Evolutionary conservation across 2,113 vertebrate genomes (phyloP), one percentile per base, ranked within the genome.

Genomic region (Tamias sibiricus): DNA sequence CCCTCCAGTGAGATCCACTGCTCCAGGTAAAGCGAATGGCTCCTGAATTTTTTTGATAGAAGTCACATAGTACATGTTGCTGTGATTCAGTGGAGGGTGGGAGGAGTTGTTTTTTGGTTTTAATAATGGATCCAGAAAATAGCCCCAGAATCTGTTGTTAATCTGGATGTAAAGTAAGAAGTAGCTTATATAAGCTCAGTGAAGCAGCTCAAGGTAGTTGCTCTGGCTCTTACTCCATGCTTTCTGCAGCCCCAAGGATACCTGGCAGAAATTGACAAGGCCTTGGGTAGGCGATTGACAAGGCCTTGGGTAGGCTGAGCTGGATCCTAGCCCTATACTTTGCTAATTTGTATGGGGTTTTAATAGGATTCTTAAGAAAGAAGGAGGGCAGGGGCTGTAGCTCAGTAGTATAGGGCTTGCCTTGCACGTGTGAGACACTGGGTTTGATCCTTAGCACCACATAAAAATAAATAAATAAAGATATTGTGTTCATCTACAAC

Each of bases 1-100:
- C 87, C 99, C 99, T 8, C 99, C 99, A 2, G 96, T 99, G 69
- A 99, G 99, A 68, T 99, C 99, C 24, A 99, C 99, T 28, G 99
- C 99, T 96, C 99, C 99, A 99, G 99, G 99, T 99, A 99, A 93
- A 93, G 7, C 52, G 28, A 26, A 22, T 57, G 3, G 52, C 71
- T 19, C 30, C 83, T 57, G 35, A 37, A 32, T 49, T 17, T 49
- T 28, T 30, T 74, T 42, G 26, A 40, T 2, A 2, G n/a, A 71
- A 32, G 52, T 42, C 64, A 3, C 17, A 1, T 5, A 66, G 32
- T 5, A 12, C 5, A 0, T 75, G 32, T 20, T 54, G 6, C 66
- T 22, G n/a, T 57, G 17, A 17, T 20, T 6, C 24, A 3, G 37
- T 9, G 22, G 4, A 24, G 22, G 57, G 49, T 24, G 24, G 24